Evolutionary conservation across 2,888 invertebrate genomes (phyloP).

Genomic region (Neocrepidodera transversa): DNA sequence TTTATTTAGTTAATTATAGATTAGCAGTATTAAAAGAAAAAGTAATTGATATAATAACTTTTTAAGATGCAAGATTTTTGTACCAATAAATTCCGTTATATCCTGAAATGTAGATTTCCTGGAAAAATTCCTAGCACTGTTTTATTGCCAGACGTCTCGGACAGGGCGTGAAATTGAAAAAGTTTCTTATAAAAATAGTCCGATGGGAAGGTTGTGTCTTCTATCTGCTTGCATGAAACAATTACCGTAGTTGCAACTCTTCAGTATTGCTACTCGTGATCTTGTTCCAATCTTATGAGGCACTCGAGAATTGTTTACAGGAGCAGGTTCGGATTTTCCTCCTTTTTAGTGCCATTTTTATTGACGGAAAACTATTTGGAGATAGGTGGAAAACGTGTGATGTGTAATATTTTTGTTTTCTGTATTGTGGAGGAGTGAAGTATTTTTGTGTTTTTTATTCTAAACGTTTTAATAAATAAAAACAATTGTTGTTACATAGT

Average conservation of each 20-base stretch:
- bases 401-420: not conserved
- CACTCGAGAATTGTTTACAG: conserved; percentile 43
- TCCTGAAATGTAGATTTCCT: conserved; percentile 4
- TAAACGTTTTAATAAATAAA: too few relatives aligned
- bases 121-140: conserved; percentile 37
- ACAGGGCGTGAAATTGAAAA: conserved; percentile 60
- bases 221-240: conserved; percentile 22
- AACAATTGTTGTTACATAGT: too few relatives aligned
- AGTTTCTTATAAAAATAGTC: conserved; percentile 49
- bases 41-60: too few relatives aligned
- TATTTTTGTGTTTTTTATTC: too few relatives aligned
- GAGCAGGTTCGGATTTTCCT: conserved; percentile 28
- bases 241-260: conserved; percentile 31
- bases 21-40: too few relatives aligned
- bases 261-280: conserved; percentile 32
- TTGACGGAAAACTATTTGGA: conserved; percentile 6
- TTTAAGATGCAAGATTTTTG: not conserved
- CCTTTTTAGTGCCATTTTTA: conserved; percentile 16
- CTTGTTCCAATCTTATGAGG: conserved; percentile 36
- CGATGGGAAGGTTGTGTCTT: conserved; percentile 18
- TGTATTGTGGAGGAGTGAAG: too few relatives aligned
- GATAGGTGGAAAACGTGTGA: not conserved
- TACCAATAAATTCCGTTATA: not conserved
- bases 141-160: conserved; percentile 55
- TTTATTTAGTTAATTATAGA: too few relatives aligned